Evolutionary conservation across 2,113 vertebrate species (phyloP).

Genomic region (Pelecanus crispus): DNA sequence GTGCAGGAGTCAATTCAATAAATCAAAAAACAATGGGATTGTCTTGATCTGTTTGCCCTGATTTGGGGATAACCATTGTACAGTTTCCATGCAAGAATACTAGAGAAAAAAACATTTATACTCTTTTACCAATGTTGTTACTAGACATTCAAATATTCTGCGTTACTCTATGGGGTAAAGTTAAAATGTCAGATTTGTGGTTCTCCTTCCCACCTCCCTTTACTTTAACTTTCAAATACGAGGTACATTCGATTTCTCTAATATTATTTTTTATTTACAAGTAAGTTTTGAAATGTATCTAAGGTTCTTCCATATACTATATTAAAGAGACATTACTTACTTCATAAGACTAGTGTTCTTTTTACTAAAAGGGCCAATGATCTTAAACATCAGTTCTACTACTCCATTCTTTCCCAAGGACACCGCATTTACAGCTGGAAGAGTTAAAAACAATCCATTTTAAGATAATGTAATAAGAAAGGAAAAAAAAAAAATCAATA

Average conservation of each 20-base stretch:
- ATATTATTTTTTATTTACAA: not conserved
- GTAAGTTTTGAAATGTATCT: not conserved
- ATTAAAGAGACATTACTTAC: conserved; percentile 74
- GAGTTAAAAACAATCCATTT: not conserved
- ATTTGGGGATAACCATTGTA: not conserved
- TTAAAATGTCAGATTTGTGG: not conserved
- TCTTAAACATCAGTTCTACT: conserved; percentile 92
- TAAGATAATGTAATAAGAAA: not conserved
- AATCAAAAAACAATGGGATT: not conserved
- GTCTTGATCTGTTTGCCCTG: not conserved
- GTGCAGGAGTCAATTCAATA: not conserved
- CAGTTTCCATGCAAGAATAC: not conserved
- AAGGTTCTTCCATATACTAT: not conserved
- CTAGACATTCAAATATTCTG: not conserved
- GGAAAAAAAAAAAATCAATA: not conserved
- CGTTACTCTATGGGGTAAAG: not conserved
- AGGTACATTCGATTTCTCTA: not conserved
- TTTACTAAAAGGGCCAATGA: conserved; percentile 90
- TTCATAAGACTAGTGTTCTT: conserved; percentile 91
- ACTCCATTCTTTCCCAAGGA: conserved; percentile 92
- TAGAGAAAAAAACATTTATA: not conserved
- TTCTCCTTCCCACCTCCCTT: not conserved
- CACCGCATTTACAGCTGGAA: conserved; percentile 91
- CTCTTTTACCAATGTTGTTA: not conserved
- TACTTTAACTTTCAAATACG: not conserved